Percentiles rank a stretch among this genome's conserved stretches.
Evolutionary conservation across 2,797 vertebrate genomes (phyloP).

Genomic region (Anas capensis): DNA sequence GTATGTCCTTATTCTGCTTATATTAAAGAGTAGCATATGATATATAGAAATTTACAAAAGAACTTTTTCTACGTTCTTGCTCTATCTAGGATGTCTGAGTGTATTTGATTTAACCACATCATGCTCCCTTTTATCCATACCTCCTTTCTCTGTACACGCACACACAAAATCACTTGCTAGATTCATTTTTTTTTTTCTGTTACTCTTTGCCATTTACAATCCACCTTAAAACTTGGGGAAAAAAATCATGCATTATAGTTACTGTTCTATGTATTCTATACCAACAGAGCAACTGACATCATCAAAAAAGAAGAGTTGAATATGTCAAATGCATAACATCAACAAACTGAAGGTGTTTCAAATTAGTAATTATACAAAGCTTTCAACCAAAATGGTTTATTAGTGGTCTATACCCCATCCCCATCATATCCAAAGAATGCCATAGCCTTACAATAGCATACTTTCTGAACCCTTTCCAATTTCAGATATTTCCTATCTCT

Average conservation of each 20-base stretch:
- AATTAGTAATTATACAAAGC: slow-evolving; percentile 41
- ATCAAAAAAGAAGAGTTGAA: not conserved
- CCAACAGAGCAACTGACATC: not conserved
- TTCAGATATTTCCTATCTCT: slow-evolving; percentile 79
- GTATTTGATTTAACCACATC: not conserved
- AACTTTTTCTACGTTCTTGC: not conserved
- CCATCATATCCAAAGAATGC: slow-evolving; percentile 8
- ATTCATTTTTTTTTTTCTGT: not conserved
- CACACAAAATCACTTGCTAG: not conserved
- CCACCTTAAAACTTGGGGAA: not conserved
- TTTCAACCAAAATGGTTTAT: slow-evolving; percentile 45
- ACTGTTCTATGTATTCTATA: not conserved
- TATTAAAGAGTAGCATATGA: not conserved
- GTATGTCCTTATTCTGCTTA: not conserved
- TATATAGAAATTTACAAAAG: not conserved
- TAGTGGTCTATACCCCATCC: not conserved
- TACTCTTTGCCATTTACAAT: not conserved
- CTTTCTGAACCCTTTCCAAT: slow-evolving; percentile 79
- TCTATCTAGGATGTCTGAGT: not conserved
- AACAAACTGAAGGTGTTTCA: not conserved
- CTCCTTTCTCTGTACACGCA: not conserved
- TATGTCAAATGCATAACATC: not conserved
- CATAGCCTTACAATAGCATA: slow-evolving; percentile 62
- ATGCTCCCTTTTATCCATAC: not conserved
- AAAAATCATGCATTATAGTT: not conserved